Evolutionary conservation across 1,140 invertebrate species (phyloP).

Genomic region (Agraylea sexmaculata): DNA sequence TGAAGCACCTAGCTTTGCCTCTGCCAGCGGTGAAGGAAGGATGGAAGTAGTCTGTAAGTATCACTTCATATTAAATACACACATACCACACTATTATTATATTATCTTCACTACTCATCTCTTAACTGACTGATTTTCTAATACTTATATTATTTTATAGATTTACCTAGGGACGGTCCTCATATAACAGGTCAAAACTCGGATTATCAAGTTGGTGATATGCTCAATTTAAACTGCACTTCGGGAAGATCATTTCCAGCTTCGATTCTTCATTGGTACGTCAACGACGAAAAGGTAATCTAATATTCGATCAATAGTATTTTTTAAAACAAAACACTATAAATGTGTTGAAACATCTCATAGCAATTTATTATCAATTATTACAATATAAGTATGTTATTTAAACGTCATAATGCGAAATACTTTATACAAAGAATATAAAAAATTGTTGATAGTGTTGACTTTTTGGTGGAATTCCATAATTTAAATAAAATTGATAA

Average conservation of each 20-base stretch:
- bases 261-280: conserved; percentile 65
- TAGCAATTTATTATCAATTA: no score
- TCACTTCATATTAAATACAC: conserved; percentile 1
- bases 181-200: conserved; percentile 63
- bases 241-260: conserved; percentile 68
- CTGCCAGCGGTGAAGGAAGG: conserved; percentile 44
- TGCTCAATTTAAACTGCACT: conserved; percentile 71
- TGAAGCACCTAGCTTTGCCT: conserved; percentile 54
- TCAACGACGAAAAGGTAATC: conserved; percentile 71
- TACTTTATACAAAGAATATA: no score
- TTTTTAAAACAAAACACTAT: no score
- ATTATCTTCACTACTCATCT: background rate
- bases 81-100: background rate
- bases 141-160: conserved; percentile 38
- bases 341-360: no score
- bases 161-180: conserved; percentile 61
- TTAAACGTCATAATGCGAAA: no score
- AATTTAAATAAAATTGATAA: no score
- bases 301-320: no score
- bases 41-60: conserved; percentile 58
- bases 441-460: no score
- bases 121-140: background rate
- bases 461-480: no score
- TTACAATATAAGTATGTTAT: no score
- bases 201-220: conserved; percentile 66